These are phyloP conservation scores for Tragelaphus scriptus DNA, from an alignment of 2,113 vertebrate species.

Conservation along the genomic window DNA sequence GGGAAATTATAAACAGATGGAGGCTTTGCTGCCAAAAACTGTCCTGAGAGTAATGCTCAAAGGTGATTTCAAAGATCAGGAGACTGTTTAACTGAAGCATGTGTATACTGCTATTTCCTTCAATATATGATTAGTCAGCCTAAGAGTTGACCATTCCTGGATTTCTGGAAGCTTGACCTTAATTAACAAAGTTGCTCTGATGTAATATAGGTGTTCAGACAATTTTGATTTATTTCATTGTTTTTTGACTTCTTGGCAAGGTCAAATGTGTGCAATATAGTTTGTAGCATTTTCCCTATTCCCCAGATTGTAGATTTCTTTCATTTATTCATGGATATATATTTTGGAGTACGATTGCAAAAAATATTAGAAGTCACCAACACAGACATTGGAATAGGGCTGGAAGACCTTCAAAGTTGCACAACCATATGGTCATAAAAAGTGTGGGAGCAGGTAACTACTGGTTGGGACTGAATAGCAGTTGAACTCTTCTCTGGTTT, in stretches of 20 bases:
- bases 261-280: neutral
- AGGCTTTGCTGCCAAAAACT: neutral
- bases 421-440: neutral
- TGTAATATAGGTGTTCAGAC: neutral
- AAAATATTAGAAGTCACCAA: neutral
- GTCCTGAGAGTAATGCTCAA: neutral
- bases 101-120: neutral
- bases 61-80: constrained; percentile 19
- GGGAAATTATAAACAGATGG: constrained; percentile 44
- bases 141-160: neutral
- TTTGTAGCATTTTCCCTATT: neutral
- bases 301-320: neutral
- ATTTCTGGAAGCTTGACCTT: neutral
- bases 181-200: neutral
- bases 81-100: neutral
- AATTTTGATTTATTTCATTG: neutral
- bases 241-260: neutral
- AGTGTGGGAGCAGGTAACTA: neutral
- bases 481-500: neutral
- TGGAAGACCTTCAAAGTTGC: neutral
- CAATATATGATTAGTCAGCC: neutral
- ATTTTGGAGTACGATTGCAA: neutral
- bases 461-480: neutral
- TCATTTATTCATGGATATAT: neutral
- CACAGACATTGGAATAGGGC: neutral